Base-by-base conservation (phyloP, 2,797 vertebrate genomes). In the Fundulus diaphanus region DNA sequence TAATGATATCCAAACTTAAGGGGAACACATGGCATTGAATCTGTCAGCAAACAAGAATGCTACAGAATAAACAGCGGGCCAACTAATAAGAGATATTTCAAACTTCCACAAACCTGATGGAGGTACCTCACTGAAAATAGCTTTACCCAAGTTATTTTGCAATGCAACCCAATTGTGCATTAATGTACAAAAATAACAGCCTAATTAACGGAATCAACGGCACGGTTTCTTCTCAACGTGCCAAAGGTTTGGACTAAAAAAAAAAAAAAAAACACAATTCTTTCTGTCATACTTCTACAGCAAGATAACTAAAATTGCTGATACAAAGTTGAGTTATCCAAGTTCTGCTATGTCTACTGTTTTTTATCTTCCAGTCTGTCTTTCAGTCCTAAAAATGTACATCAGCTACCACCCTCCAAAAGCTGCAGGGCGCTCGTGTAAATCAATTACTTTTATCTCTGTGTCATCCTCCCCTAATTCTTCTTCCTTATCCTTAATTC, bases 381-480 rank as follows among this genome's bases (percentile, higher is more conserved):
- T 76, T 59, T 29, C 29, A 48, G 44, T 31, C 52, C 22, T 54
- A 22, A 74, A 79, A 68, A 61, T 59, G 44, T 49, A 73, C 77
- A 78, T 86, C 79, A 66, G 59, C 88, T 89, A 78, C 86, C 82
- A n/a, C n/a, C 37, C 73, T 76, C 73, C 79, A 73, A 59, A 72
- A 82, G 74, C 48, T 77, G 73, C 70, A 70, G 59, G 82, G 76
- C 59, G 74, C 73, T 88, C 57, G n/a, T 56, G 66, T 77, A 70
- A 90, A 85, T 72, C 87, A 84, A 82, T 92, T 88, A 87, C 83
- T 86, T 77, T 85, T 81, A 89, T 87, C 88, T 42, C 57, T 80
- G 56, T 54, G 69, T 63, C 79, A 71, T 52, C 49, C 40, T 66
- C 44, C 70, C 54, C 35, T 73, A 35, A 73, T 72, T 76, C 54